These are phyloP conservation scores for Cyphomyrmex costatus DNA, from an alignment of 1,140 invertebrate genomes.

Conservation along the genomic window DNA sequence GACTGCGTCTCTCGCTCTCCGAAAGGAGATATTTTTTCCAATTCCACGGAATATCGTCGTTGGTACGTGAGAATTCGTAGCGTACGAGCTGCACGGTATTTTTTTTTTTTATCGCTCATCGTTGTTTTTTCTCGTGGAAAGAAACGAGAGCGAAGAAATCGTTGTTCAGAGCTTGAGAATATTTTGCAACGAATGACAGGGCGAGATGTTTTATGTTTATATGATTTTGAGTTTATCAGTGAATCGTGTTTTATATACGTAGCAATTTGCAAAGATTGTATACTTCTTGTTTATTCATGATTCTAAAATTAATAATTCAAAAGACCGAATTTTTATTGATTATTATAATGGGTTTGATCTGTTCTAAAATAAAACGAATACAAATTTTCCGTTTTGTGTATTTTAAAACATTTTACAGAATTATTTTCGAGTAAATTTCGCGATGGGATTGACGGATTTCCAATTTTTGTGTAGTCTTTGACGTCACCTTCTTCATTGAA, in stretches of 20 bases:
- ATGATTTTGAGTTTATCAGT: neutral
- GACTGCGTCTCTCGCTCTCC: constrained; percentile 28
- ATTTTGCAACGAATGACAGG: neutral
- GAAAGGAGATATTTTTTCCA: constrained; percentile 65
- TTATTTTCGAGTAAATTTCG: neutral
- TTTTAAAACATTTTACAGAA: neutral
- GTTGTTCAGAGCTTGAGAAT: neutral
- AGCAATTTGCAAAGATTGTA: neutral
- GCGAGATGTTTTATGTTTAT: neutral
- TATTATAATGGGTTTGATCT: no score
- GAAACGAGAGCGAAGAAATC: neutral
- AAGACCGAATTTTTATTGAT: neutral
- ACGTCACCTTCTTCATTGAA: constrained; percentile 44
- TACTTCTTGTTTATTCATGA: neutral
- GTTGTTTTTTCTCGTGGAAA: neutral
- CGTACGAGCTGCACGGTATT: neutral
- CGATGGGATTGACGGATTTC: constrained; percentile 38
- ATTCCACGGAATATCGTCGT: constrained; percentile 51
- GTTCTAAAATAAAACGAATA: neutral
- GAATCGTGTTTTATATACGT: neutral
- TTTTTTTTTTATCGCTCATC: constrained; percentile 55
- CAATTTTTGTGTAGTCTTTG: constrained; percentile 32
- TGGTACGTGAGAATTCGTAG: constrained; percentile 1
- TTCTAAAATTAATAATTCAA: constrained; percentile 6
- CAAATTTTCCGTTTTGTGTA: neutral